phyloP scores from a whole-genome alignment of 2,888 invertebrate species.

The Linnaemya tessellans region DNA sequence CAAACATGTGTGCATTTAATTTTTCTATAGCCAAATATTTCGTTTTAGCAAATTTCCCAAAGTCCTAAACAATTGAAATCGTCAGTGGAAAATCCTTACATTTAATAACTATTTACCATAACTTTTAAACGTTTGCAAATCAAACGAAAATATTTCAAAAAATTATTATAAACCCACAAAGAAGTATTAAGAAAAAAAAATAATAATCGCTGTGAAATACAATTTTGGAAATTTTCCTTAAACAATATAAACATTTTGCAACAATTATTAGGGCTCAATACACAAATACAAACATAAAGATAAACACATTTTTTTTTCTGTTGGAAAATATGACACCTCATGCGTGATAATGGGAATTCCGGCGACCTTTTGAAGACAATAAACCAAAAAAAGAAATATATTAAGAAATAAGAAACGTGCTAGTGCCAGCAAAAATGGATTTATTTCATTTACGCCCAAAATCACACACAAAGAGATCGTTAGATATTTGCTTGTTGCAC shows the following conservation, averaged over 20 bases:
- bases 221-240: conserved; percentile 24
- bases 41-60: background rate
- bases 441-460: conserved; percentile 33
- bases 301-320: background rate
- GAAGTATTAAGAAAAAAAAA: conserved; percentile 6
- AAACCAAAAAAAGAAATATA: background rate
- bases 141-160: conserved; percentile 23
- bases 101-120: conserved; percentile 22
- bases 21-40: background rate
- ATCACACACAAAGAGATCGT: background rate
- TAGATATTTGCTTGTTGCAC: conserved; percentile 36
- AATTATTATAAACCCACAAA: background rate
- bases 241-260: conserved; percentile 31
- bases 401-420: background rate
- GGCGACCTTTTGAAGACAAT: background rate
- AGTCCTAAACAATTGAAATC: background rate
- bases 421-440: conserved; percentile 5
- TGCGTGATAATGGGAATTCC: conserved; percentile 33
- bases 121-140: background rate
- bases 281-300: background rate
- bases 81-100: conserved; percentile 17
- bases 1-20: too few relatives aligned
- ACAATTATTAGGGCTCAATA: conserved; percentile 9
- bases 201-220: background rate
- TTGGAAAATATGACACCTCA: conserved; percentile 49